Evolutionary conservation across 2,797 vertebrate species (phyloP), one percentile per base, ranked within the genome.

Genomic region (Falco berigora): DNA sequence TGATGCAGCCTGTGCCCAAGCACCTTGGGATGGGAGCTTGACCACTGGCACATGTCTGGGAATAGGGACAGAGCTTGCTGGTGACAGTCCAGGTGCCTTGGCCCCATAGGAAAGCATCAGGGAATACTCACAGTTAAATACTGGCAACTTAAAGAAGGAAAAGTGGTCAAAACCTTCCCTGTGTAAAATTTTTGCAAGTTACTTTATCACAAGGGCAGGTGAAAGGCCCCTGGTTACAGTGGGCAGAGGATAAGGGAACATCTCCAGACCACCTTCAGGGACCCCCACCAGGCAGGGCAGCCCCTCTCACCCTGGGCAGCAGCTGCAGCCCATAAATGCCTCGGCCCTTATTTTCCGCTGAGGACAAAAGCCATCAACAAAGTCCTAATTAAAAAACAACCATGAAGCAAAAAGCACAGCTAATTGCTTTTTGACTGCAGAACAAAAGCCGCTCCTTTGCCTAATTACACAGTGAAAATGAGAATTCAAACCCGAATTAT

Each of bases 371-470:
- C 63, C 85, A 91, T 92, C 91, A 87, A 93, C 90, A 82, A 96
- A 86, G 73, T 64, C 89, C 81, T 95, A 94, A 96, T 96, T 94
- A 95, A 94, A 95, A 96, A 92, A 88, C 96, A 92, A 96, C 68
- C 53, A 84, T 36, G 77, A 92, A 90, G 90, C 56, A 90, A 97
- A 97, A 96, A 88, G 86, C 85, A 96, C 79, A 87, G 88, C 90
- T 96, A 97, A 96, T 96, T 97, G 90, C 91, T 95, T 97, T 97
- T 95, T 93, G 81, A 96, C 93, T 90, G 84, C 73, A 75, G 84
- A 95, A 97, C 78, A 97, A 97, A 97, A 94, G 74, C 64, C 0
- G 4, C 66, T 96, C 73, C 74, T 96, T 77, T 96, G 79, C 88
- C 81, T 96, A 96, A 96, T 96, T 96, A 93, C 80, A 66, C 71